These are phyloP conservation scores for Euphydryas editha DNA, from an alignment of 2,888 invertebrate genomes.

Conservation along the genomic window DNA sequence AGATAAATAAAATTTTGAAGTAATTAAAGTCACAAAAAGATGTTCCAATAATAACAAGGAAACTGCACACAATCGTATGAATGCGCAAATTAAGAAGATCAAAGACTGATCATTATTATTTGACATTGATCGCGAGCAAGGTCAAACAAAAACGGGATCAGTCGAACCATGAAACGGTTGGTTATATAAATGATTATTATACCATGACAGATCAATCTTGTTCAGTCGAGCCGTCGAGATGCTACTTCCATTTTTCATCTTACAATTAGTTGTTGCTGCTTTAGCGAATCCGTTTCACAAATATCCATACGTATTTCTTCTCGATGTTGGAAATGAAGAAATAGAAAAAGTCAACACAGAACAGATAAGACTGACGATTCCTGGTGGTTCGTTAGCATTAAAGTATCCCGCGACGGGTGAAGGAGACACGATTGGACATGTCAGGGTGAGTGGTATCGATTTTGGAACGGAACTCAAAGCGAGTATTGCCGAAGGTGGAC, in stretches of 20 bases:
- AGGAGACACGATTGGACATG: slow-evolving; percentile 68
- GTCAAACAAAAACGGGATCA: slow-evolving; percentile 66
- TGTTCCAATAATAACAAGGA: slow-evolving; percentile 47
- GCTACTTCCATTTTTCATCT: slow-evolving; percentile 59
- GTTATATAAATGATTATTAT: slow-evolving; percentile 73
- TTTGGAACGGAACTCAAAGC: slow-evolving; percentile 75
- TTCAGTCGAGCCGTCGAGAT: slow-evolving; percentile 57
- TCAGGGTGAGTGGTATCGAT: slow-evolving; percentile 75
- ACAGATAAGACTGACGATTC: slow-evolving; percentile 68
- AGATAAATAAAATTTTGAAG: neutral
- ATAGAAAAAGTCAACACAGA: slow-evolving; percentile 67
- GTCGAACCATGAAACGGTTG: slow-evolving; percentile 66
- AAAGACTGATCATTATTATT: slow-evolving; percentile 45
- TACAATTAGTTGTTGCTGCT: slow-evolving; percentile 49
- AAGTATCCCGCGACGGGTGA: slow-evolving; percentile 70
- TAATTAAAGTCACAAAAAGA: slow-evolving; percentile 3
- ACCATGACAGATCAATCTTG: slow-evolving; percentile 64
- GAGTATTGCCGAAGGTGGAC: slow-evolving; percentile 73
- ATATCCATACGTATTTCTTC: slow-evolving; percentile 72
- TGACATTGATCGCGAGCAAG: slow-evolving; percentile 71
- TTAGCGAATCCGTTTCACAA: slow-evolving; percentile 70
- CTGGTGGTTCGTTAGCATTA: slow-evolving; percentile 73
- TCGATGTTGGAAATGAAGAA: slow-evolving; percentile 79
- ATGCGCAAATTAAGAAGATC: slow-evolving; percentile 45
- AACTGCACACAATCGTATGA: slow-evolving; percentile 49